A percentile compares a stretch with the other conserved stretches of the same genome.
Evolutionary conservation across 2,113 vertebrate species (phyloP).

Genomic region (Chaetodon trifascialis): DNA sequence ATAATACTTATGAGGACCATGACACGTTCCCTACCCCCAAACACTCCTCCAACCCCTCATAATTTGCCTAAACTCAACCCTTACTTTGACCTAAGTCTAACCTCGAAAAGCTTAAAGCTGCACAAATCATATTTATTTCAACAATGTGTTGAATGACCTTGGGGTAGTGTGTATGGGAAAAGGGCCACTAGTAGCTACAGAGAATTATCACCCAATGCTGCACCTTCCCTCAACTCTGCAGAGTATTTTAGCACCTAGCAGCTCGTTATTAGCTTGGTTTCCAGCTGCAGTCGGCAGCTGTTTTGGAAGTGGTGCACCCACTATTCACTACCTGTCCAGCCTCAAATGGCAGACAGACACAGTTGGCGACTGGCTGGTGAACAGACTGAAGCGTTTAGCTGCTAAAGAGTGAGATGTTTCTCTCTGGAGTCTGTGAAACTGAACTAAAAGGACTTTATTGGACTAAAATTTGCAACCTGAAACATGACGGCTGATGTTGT

Average conservation of each 20-base stretch:
- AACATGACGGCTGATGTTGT: neutral
- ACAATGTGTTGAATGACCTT: too few relatives aligned
- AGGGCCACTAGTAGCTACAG: neutral
- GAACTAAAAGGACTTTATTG: neutral
- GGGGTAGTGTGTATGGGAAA: neutral
- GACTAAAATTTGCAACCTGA: too few relatives aligned
- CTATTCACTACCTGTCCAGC: too few relatives aligned
- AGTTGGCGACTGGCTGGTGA: neutral
- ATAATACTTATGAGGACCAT: constrained; percentile 12
- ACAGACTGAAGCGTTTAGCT: too few relatives aligned
- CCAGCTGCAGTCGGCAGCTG: too few relatives aligned
- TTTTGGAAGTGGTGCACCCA: too few relatives aligned
- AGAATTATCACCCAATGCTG: neutral
- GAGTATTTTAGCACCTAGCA: too few relatives aligned
- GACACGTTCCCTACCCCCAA: neutral
- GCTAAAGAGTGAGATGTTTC: too few relatives aligned
- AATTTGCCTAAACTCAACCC: neutral
- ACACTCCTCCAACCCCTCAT: neutral
- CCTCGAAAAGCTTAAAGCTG: too few relatives aligned
- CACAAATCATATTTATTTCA: too few relatives aligned
- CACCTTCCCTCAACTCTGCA: too few relatives aligned
- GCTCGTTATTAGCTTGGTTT: too few relatives aligned
- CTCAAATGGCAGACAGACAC: neutral
- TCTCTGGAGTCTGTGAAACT: neutral
- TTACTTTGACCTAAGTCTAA: neutral